Conservation (phyloP, 1,140 invertebrate genomes). For the Armadillidium nasatum region DNA sequence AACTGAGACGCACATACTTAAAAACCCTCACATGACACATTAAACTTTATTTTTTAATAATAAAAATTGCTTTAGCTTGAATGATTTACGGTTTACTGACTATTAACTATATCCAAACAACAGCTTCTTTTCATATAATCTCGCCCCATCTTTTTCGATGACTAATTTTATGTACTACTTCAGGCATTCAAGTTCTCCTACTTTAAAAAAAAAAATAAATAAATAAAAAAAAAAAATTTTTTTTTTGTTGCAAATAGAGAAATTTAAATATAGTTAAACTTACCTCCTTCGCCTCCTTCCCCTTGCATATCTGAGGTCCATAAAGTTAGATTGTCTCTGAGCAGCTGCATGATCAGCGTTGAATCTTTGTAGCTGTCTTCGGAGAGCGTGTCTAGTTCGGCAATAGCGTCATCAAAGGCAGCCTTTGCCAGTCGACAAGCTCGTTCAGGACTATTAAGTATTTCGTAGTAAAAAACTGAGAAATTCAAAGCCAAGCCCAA, state of each 20-base stretch:
- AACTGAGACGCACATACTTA: too few relatives aligned
- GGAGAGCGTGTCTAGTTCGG: slow-evolving; percentile 90
- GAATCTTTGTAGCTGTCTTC: slow-evolving; percentile 99
- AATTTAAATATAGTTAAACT: not conserved
- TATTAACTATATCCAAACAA: too few relatives aligned
- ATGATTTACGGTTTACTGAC: too few relatives aligned
- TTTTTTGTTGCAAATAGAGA: not conserved
- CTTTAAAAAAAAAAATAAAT: not conserved
- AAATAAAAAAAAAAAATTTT: too few relatives aligned
- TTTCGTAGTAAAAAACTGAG: slow-evolving; percentile 98
- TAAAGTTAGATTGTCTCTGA: slow-evolving; percentile 95
- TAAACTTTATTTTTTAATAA: too few relatives aligned
- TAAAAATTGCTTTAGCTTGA: too few relatives aligned
- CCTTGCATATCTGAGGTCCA: slow-evolving; percentile 97
- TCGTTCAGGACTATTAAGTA: slow-evolving; percentile 92
- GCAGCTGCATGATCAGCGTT: slow-evolving; percentile 96
- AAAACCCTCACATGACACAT: too few relatives aligned
- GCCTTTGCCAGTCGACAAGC: slow-evolving; percentile 92
- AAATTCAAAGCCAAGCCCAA: slow-evolving; percentile 88
- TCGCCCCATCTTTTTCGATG: not conserved
- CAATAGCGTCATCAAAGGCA: slow-evolving; percentile 96
- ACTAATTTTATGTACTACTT: not conserved
- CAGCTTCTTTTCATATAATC: not conserved
- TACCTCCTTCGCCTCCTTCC: slow-evolving; percentile 56
- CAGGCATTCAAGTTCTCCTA: not conserved